Conservation (phyloP, 92 coral and sea anemone species). For the Pocillopora grandis region DNA sequence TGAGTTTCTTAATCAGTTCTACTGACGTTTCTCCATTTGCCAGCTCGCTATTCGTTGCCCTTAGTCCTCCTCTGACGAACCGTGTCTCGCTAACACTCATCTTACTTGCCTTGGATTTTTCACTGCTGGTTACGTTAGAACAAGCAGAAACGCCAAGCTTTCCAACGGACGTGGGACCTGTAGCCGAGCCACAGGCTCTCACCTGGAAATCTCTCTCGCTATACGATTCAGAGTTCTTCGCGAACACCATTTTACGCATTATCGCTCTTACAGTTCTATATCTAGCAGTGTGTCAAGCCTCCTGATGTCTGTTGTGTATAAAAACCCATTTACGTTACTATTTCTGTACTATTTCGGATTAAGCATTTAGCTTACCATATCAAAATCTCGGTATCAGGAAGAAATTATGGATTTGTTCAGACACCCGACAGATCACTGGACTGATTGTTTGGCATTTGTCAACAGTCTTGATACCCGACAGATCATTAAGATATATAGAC, state of each 20-base stretch:
- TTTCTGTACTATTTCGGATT: too few relatives aligned
- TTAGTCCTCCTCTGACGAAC: constrained; percentile 32
- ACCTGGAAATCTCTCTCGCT: constrained; percentile 28
- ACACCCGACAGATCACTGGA: too few relatives aligned
- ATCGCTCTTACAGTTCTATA: too few relatives aligned
- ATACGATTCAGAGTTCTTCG: not conserved
- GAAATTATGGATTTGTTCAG: too few relatives aligned
- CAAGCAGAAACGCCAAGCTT: constrained; percentile 16
- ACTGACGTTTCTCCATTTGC: not conserved
- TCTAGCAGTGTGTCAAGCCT: too few relatives aligned
- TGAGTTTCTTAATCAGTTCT: constrained; percentile 31
- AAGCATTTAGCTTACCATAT: too few relatives aligned
- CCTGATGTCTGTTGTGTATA: too few relatives aligned
- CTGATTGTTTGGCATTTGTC: too few relatives aligned
- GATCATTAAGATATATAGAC: too few relatives aligned
- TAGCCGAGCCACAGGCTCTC: constrained; percentile 36
- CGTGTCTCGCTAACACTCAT: constrained; percentile 1
- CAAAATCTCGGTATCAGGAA: too few relatives aligned
- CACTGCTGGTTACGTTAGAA: constrained; percentile 5
- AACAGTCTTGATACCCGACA: too few relatives aligned
- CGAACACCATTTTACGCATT: constrained; percentile 3
- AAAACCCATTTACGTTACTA: too few relatives aligned
- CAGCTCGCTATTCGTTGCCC: constrained; percentile 32
- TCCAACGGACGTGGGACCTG: not conserved
- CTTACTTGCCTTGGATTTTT: not conserved